Percentiles rank a stretch among this genome's conserved stretches.
These are phyloP conservation scores for Kryphioiulus occultus DNA, from an alignment of 2,888 invertebrate genomes.

Conservation along the genomic window DNA sequence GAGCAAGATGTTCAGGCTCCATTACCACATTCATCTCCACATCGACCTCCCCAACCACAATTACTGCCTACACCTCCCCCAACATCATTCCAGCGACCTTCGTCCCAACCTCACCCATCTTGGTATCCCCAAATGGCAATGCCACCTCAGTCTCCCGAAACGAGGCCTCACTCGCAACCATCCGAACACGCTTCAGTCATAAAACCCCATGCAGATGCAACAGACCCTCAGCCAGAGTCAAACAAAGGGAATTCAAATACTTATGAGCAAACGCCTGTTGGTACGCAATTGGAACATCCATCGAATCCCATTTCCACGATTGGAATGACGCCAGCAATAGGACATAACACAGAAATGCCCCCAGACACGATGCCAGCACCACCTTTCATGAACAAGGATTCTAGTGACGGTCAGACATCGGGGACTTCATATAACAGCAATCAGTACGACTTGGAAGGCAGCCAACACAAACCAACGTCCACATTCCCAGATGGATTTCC, in stretches of 20 bases:
- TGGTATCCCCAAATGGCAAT: neutral
- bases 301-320: neutral
- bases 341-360: neutral
- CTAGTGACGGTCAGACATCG: neutral
- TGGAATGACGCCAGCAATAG: neutral
- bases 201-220: neutral
- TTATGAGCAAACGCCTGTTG: neutral
- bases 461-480: neutral
- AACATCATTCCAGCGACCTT: neutral
- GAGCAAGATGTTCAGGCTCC: neutral
- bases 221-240: neutral
- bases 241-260: neutral
- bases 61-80: neutral
- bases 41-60: neutral
- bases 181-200: neutral
- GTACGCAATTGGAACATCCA: neutral
- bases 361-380: neutral
- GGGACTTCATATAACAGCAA: neutral
- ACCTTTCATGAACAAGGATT: neutral
- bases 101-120: neutral
- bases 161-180: neutral
- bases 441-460: neutral
- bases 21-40: neutral
- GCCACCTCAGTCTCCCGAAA: neutral
- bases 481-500: neutral